Base-by-base conservation (phyloP, 2,888 invertebrate species). In the Psococerastis gibbosa region DNA sequence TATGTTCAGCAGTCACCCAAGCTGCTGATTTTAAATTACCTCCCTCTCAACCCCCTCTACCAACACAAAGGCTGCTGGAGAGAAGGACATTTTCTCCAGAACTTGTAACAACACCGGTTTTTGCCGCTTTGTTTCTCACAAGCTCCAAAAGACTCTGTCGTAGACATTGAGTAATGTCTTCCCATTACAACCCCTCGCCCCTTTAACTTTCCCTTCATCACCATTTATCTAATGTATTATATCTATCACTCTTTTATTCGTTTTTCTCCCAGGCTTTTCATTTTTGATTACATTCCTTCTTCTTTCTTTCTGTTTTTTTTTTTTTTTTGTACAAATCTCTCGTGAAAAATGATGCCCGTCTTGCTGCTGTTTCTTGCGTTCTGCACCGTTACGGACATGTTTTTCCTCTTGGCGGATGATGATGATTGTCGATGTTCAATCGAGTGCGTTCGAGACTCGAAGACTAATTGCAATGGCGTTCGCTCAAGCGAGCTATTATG, bases 161-260 rank as follows among this genome's bases (percentile, higher is more conserved):
- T 5, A 18, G 38, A 38, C 38, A 38, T 16, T 18, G 38, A 38
- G 17, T 38, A 38, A 38, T 38, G 38, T n/a, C 20, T 27, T 6
- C 11, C 27, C 27, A 27, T 27, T 27, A 9, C 27, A 6, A 27
- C 27, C 27, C 27, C 27, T 11, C 6, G 27, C 27, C 27, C 27
- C 27, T 11, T 6, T 11, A 27, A 27, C 27, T 9, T 6, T 11
- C 8, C 27, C 27, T 27, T 38, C 22, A 38, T 38, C 17, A 38
- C 22, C 20, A 38, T 38, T 38, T 38, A 38, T 38, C 38, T 38
- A 38, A 38, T 20, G 38, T 22, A 38, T 38, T 9, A 18, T 38
- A 38, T 38, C 38, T 38, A 38, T 38, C 38, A 38, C 38, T 38
- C 17, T 38, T 17, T 18, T 38, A 5, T 20, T 16, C 20, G 15